Evolutionary conservation across 2,113 vertebrate species (phyloP), one percentile per base, ranked within the genome.

Genomic region (Pyxicephalus adspersus): DNA sequence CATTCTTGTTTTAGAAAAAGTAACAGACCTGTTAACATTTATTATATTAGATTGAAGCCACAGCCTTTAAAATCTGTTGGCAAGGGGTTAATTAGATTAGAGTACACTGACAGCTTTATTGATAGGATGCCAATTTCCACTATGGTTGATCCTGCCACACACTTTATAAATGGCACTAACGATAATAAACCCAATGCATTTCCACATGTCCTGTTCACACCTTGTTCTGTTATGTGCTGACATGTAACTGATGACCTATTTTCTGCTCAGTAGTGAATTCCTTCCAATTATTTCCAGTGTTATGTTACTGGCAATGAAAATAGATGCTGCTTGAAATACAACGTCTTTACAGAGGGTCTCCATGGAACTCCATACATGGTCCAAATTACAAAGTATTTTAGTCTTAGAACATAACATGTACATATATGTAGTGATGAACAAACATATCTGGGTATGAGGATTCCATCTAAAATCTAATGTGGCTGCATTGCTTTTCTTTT

Each of bases 181-280:
- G 58, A 81, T 73, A 81, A 81, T 81, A 81, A 73, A 73, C 58
- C 34, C 68, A 70, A 51, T 45, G 51, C 61, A 74, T 81, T 81
- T 74, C 58, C 61, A 45, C 68, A 58, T 65, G 68, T 57, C 28
- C 61, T 81, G 70, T 74, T 81, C 70, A 74, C 79, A 81, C 79
- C 79, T 81, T 74, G 29, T 65, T 81, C 79, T 65, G 79, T 57
- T 64, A 74, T 57, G 70, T 81, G 70, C 79, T 81, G 79, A 81
- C 68, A 81, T 81, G 70, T 51, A 81, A 81, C 60, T 65, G 70
- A 81, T 81, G 79, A 81, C 79, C 79, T 81, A 81, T 81, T 74
- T 81, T 81, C 70, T 65, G 68, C 79, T 74, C 79, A 81, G 79
- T 81, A 81, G 79, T 74, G 79, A 81, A 81, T 64, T 54, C 51